Base-by-base conservation (phyloP, 2,113 vertebrate species). In the Lampris incognitus region DNA sequence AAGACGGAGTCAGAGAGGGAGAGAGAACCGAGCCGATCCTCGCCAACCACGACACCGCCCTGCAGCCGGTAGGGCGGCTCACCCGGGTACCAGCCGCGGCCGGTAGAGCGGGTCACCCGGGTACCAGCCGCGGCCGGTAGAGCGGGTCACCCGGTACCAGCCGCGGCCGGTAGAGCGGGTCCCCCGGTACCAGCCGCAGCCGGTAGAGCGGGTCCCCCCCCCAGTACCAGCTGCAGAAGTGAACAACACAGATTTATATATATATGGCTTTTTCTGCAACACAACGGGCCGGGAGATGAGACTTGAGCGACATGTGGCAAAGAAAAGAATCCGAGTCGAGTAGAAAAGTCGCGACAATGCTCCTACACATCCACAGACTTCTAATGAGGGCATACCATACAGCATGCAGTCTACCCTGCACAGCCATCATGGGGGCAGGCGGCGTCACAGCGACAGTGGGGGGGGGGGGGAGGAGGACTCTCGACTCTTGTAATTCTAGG, bases 341-440 rank as follows among this genome's bases (percentile, higher is more conserved):
- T 87, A 89, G 72, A 92, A 91, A 88, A 86, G 24, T 87, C 82
- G 86, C 86, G 78, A 88, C 85, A 79, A 87, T 83, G 86, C 85
- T 91, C 89, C 89, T 90, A 91, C 81, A 91, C 84, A 92, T 90
- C 91, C 88, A 92, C 88, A 87, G 67, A 64, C 82, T 88, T 92
- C 92, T 91, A 93, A 87, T 91, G 81, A 90, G 89, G 90, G 87
- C 85, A 87, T 89, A 89, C 90, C 87, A 91, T 89, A 91, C 88
- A 88, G 89, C 91, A 91, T 92, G 92, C 89, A 92, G 89, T 92
- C 89, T 86, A 90, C 85, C 91, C 89, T 88, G 88, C 88, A 82
- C 83, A 82, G 82, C 85, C 85, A 84, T 82, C 72, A 64, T 66
- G 82, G 79, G 88, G 85, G 76, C 85, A 85, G 88, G 89, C 85